Percentiles rank a stretch among this genome's conserved stretches.
Conservation (phyloP, 92 coral and sea anemone genomes). For the Epizoanthus rinbou region DNA sequence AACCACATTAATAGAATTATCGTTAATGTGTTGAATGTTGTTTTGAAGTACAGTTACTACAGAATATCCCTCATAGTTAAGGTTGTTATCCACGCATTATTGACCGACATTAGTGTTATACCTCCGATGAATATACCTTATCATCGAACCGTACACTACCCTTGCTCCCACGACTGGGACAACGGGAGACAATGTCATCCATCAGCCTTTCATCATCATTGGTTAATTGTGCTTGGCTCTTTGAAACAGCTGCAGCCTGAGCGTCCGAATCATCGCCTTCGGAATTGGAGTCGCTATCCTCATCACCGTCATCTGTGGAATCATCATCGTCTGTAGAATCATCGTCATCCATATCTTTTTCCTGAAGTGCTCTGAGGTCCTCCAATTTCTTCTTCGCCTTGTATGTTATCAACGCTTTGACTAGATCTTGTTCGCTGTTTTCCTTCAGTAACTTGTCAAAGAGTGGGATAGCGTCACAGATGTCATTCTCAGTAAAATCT, state of each 20-base stretch:
- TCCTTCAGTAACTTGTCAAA: constrained; percentile 76
- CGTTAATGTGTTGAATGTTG: too few relatives aligned
- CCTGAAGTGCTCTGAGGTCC: constrained; percentile 47
- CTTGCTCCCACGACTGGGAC: background rate
- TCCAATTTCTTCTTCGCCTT: constrained; percentile 66
- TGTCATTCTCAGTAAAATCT: constrained; percentile 87
- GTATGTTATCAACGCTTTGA: constrained; percentile 63
- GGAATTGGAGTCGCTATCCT: constrained; percentile 53
- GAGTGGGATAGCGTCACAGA: constrained; percentile 93
- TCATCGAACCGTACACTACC: constrained; percentile 13
- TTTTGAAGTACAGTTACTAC: too few relatives aligned
- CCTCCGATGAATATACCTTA: background rate
- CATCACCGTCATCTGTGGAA: constrained; percentile 42
- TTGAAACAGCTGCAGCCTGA: constrained; percentile 14
- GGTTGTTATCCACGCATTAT: background rate
- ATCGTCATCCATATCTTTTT: constrained; percentile 29
- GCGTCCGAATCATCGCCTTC: constrained; percentile 43
- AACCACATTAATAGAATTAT: too few relatives aligned
- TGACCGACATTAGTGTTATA: background rate
- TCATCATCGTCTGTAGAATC: constrained; percentile 43
- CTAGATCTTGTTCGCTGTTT: constrained; percentile 67
- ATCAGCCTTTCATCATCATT: constrained; percentile 17
- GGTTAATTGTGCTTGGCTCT: background rate
- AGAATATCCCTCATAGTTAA: background rate
- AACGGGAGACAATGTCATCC: background rate